A percentile compares a stretch with the other conserved stretches of the same genome.
Evolutionary conservation across 2,113 vertebrate species (phyloP).

Genomic region (Ctenomys sociabilis): DNA sequence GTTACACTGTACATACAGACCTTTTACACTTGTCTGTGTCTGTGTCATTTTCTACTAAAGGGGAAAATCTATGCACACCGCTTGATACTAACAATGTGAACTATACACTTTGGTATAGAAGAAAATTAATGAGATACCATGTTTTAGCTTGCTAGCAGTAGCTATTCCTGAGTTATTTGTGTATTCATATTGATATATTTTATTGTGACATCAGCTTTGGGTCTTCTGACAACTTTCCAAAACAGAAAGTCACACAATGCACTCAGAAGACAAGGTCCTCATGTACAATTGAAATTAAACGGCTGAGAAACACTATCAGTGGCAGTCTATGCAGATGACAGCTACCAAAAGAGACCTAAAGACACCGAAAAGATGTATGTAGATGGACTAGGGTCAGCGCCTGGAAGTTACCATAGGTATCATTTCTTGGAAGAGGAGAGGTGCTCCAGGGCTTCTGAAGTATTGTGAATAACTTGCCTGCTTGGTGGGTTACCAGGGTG

Average conservation of each 20-base stretch:
- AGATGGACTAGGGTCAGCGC: neutral
- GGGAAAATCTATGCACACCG: neutral
- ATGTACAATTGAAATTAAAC: neutral
- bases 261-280: neutral
- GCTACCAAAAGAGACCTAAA: neutral
- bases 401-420: neutral
- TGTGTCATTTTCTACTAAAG: conserved; percentile 6
- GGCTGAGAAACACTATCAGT: neutral
- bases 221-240: conserved; percentile 10
- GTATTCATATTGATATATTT: conserved; percentile 12
- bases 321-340: neutral
- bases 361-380: no score
- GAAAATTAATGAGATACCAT: neutral
- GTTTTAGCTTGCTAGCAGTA: neutral
- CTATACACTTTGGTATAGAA: neutral
- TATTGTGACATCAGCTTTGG: neutral
- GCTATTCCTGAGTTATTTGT: conserved; percentile 6
- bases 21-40: neutral
- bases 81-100: neutral
- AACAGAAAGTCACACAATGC: conserved; percentile 31
- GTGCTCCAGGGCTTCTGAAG: neutral
- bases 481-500: neutral
- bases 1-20: neutral
- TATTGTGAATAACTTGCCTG: neutral
- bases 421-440: neutral